These are phyloP conservation scores for Drosophila hydei DNA, from an alignment of 1,140 invertebrate species.

Conservation along the genomic window DNA sequence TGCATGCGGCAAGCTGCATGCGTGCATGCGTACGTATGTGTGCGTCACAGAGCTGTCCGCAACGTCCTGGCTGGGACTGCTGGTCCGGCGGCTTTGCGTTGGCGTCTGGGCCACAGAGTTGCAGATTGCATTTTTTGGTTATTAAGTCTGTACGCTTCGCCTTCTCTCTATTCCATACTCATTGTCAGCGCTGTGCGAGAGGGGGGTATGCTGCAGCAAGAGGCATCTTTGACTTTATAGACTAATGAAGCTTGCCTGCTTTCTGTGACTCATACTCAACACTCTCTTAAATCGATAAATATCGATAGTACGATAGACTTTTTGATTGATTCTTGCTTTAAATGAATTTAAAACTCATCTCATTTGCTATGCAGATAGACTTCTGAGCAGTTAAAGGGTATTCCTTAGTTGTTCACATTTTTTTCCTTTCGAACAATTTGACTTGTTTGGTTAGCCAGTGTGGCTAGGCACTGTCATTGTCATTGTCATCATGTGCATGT, in stretches of 20 bases:
- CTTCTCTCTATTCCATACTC: neutral
- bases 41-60: slow-evolving; percentile 53
- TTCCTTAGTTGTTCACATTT: neutral
- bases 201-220: too few relatives aligned
- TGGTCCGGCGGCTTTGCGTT: slow-evolving; percentile 1
- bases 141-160: slow-evolving; percentile 72
- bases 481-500: slow-evolving; percentile 39
- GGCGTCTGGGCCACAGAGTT: slow-evolving; percentile 23
- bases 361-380: too few relatives aligned
- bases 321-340: too few relatives aligned
- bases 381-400: neutral
- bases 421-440: neutral
- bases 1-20: slow-evolving; percentile 17
- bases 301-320: neutral
- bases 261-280: neutral
- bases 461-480: slow-evolving; percentile 48
- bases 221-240: too few relatives aligned
- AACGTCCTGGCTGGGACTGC: slow-evolving; percentile 9
- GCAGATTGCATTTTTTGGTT: slow-evolving; percentile 79
- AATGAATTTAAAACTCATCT: too few relatives aligned
- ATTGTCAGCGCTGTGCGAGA: too few relatives aligned
- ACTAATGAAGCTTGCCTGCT: neutral
- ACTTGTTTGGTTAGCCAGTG: slow-evolving; percentile 10
- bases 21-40: slow-evolving; percentile 58
- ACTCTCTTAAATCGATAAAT: neutral